phyloP scores from a whole-genome alignment of 2,888 invertebrate species.

The Iphiclides podalirius region DNA sequence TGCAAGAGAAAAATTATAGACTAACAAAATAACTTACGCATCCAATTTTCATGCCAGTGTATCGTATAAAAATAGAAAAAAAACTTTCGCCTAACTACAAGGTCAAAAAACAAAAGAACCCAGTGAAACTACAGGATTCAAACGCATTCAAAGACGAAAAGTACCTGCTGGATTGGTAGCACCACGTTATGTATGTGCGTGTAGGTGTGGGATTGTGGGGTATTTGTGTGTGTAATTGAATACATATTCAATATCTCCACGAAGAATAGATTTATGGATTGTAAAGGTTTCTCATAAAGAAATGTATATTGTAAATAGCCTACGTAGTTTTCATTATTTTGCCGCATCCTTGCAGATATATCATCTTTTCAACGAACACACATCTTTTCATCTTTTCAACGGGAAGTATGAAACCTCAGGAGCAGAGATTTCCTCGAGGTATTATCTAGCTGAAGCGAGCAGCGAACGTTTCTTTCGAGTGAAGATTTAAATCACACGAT shows the following conservation, averaged over 20 bases:
- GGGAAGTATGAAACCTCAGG: neutral
- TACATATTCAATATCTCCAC: too few species aligned
- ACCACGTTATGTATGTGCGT: slow-evolving; percentile 39
- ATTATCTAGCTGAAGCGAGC: neutral
- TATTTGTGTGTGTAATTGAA: too few species aligned
- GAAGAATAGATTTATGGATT: too few species aligned
- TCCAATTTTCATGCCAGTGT: slow-evolving; percentile 41
- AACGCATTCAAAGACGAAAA: slow-evolving; percentile 47
- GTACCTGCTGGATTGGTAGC: slow-evolving; percentile 46
- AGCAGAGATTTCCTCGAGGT: slow-evolving; percentile 1
- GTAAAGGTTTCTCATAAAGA: too few species aligned
- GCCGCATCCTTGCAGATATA: neutral
- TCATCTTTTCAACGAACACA: too few species aligned
- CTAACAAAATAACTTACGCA: slow-evolving; percentile 35
- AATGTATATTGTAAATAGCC: too few species aligned
- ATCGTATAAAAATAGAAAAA: slow-evolving; percentile 38
- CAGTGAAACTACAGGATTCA: slow-evolving; percentile 49
- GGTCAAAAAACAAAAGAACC: slow-evolving; percentile 37
- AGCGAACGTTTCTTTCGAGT: neutral
- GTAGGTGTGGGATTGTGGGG: neutral
- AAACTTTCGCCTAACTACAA: slow-evolving; percentile 39
- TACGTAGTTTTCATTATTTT: neutral
- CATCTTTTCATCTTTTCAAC: neutral
- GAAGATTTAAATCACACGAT: too few species aligned
- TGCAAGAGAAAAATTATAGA: too few species aligned